phyloP scores from a whole-genome alignment of 2,888 invertebrate species.

The Campoletis raptor region DNA sequence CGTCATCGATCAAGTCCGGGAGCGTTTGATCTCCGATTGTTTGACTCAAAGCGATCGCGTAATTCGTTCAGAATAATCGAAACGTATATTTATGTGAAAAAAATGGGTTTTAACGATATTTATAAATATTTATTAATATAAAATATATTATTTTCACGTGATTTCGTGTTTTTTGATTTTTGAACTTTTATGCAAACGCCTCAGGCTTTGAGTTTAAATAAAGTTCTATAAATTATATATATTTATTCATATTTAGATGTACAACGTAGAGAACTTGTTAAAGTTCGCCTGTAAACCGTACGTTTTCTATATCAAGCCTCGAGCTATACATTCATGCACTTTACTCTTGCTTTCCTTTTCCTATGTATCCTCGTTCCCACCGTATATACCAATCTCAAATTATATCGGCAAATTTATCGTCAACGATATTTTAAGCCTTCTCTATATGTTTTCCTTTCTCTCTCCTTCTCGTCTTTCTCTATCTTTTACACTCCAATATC shows the following conservation, averaged over 20 bases:
- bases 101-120: background rate
- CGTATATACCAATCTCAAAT: conserved; percentile 64
- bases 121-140: background rate
- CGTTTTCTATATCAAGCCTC: conserved; percentile 41
- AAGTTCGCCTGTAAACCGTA: conserved; percentile 47
- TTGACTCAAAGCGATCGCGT: conserved; percentile 12
- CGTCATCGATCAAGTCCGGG: conserved; percentile 23
- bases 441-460: background rate
- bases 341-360: conserved; percentile 36
- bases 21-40: conserved; percentile 12
- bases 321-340: conserved; percentile 28
- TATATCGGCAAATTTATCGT: conserved; percentile 69
- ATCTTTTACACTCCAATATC: background rate
- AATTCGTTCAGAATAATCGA: conserved; percentile 1
- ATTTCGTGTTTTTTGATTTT: background rate
- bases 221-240: conserved; percentile 24
- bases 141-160: background rate
- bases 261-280: conserved; percentile 36
- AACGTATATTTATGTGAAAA: background rate
- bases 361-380: conserved; percentile 23
- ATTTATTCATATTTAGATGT: conserved; percentile 17
- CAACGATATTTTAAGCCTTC: conserved; percentile 63
- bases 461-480: background rate
- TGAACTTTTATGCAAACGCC: background rate
- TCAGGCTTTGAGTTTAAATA: background rate